Base-by-base conservation (phyloP, 2,113 vertebrate species). In the Brevimyrus niger region DNA sequence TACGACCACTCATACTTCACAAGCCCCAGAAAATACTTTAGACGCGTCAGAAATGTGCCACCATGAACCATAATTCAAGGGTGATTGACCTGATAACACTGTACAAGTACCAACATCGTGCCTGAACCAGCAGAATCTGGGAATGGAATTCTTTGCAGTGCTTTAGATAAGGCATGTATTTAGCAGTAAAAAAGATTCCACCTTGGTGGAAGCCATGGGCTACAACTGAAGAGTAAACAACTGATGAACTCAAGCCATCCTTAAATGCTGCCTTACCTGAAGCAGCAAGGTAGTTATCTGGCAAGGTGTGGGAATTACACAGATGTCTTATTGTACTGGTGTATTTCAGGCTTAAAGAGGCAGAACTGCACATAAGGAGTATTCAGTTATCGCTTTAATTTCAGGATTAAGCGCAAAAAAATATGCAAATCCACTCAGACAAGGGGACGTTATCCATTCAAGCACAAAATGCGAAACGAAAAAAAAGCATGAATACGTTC, bases 351-450 rank as follows among this genome's bases (percentile, higher is more conserved):
- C 73, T 80, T 35, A 80, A 42, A 38, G 73, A 19, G 4, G 17
- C 73, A 80, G 19, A 42, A 42, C 17, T 17, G 35, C 35, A 42
- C 35, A 6, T 42, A 80, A 42, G 73, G 13, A 80, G 73, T 80
- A 15, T 80, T 80, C 31, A 38, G 13, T 38, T 80, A 80, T 80
- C 73, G 17, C 35, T 80, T 42, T 19, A 80, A 38, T 80, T 80
- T 80, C 35, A 80, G 73, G 35, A 80, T 80, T 80, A 80, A 80
- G 73, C 10, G 5, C 17, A 19, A 42, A 80, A 65, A 80, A 80
- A 80, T 80, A 80, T 80, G 73, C 31, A 80, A 80, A 80, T 80
- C 35, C 73, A 80, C 73, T 80, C 73, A 80, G 73, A 42, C 73
- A 80, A 42, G 73, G 17, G 73, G 73, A 42, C 31, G 42, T 80